phyloP scores from a whole-genome alignment of 2,888 invertebrate species.

The Machimus rusticus region DNA sequence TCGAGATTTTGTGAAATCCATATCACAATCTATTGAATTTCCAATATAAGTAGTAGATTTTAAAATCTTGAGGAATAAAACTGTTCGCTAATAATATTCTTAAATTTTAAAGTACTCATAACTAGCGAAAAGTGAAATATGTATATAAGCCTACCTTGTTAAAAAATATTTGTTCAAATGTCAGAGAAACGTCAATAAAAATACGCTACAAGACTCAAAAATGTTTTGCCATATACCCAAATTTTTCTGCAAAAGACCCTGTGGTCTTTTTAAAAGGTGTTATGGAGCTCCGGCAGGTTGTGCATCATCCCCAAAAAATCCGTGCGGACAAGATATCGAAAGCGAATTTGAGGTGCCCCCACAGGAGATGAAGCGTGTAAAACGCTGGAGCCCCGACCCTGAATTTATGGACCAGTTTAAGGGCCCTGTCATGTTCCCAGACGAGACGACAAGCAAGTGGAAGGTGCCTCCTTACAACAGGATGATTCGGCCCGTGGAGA shows the following conservation, averaged over 20 bases:
- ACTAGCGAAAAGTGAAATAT: too few species aligned
- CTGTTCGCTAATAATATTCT: too few species aligned
- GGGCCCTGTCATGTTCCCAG: constrained; percentile 68
- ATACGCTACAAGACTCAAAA: background rate
- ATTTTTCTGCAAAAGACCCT: background rate
- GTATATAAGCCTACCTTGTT: background rate
- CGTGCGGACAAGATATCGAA: background rate
- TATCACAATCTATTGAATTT: too few species aligned
- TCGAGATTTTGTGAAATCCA: too few species aligned
- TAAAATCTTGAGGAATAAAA: too few species aligned
- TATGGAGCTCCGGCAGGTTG: background rate
- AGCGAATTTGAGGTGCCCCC: constrained; percentile 1
- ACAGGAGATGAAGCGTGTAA: background rate
- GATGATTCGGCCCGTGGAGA: constrained; percentile 64
- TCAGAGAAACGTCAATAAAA: background rate
- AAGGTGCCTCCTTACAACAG: constrained; percentile 58
- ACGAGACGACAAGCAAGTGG: constrained; percentile 59
- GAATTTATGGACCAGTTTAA: constrained; percentile 67
- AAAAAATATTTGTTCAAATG: background rate
- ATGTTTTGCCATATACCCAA: background rate
- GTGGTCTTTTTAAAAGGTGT: background rate
- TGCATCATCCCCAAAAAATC: background rate
- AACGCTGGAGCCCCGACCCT: constrained; percentile 72
- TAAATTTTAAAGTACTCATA: too few species aligned
- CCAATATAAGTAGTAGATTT: too few species aligned